Conservation (phyloP, 2,797 vertebrate species). For the Tenualosa thibaudeaui region DNA sequence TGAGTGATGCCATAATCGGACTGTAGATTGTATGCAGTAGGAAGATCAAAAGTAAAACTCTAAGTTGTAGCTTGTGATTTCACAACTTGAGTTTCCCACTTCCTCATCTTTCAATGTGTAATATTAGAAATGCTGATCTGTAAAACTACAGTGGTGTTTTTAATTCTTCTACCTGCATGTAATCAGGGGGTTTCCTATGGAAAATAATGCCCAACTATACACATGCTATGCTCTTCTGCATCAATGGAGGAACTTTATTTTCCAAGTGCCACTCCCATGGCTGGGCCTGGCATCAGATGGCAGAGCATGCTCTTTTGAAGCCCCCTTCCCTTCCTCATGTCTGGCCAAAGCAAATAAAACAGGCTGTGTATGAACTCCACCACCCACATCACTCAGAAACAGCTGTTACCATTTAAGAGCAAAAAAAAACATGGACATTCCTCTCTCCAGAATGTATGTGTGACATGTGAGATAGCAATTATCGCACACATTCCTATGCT, state of each 20-base stretch:
- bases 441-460: conserved; percentile 79
- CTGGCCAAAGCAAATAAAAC: conserved; percentile 86
- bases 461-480: conserved; percentile 74
- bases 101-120: conserved; percentile 50
- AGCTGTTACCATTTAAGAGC: conserved; percentile 91
- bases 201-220: conserved; percentile 55
- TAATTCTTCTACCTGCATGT: conserved; percentile 44
- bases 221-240: conserved; percentile 74
- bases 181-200: conserved; percentile 61
- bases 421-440: conserved; percentile 75
- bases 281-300: conserved; percentile 79
- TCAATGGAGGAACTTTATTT: conserved; percentile 83
- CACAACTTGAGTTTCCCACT: not conserved
- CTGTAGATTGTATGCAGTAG: not conserved
- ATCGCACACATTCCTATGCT: conserved; percentile 69
- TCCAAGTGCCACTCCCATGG: conserved; percentile 52
- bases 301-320: conserved; percentile 76
- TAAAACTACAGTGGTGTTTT: conserved; percentile 60
- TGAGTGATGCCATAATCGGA: not conserved
- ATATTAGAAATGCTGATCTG: conserved; percentile 65
- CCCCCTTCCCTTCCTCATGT: conserved; percentile 74
- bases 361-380: conserved; percentile 77
- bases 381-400: conserved; percentile 87
- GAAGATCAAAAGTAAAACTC: too few species aligned
- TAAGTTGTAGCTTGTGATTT: too few species aligned